phyloP scores from a whole-genome alignment of 2,113 vertebrate species.

The Zosterops hypoxanthus region DNA sequence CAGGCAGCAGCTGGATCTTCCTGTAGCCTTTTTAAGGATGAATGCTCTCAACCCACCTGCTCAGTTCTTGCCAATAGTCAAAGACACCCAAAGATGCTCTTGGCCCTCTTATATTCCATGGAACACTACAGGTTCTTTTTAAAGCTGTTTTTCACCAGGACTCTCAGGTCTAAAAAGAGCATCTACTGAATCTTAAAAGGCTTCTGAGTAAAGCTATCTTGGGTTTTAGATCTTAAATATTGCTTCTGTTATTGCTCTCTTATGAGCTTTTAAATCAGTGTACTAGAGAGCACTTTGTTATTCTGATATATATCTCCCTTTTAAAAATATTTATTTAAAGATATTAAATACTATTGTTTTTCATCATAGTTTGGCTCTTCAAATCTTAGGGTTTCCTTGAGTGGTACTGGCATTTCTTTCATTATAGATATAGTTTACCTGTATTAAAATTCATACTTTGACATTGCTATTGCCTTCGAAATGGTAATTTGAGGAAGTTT shows the following conservation, averaged over 20 bases:
- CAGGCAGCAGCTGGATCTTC: not conserved
- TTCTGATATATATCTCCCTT: not conserved
- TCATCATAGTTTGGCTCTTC: not conserved
- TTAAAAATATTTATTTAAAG: not conserved
- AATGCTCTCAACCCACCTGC: not conserved
- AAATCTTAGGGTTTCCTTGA: not conserved
- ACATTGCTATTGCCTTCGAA: not conserved
- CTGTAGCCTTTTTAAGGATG: not conserved
- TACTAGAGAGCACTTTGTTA: not conserved
- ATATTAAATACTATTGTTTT: not conserved
- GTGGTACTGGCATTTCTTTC: not conserved
- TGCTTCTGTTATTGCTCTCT: not conserved
- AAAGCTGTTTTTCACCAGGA: not conserved
- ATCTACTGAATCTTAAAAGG: not conserved
- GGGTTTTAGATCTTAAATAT: not conserved
- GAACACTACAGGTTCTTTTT: not conserved
- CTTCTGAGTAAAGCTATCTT: not conserved
- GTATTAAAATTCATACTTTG: not conserved
- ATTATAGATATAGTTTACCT: not conserved
- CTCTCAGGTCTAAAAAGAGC: not conserved
- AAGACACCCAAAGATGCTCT: not conserved
- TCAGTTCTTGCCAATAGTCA: not conserved
- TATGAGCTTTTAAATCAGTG: not conserved
- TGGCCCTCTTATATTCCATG: not conserved
- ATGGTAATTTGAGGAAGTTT: not conserved